Percentiles rank a stretch among this genome's conserved stretches.
Evolutionary conservation across 2,888 invertebrate genomes (phyloP).

Genomic region (Heteromyza rotundicornis): DNA sequence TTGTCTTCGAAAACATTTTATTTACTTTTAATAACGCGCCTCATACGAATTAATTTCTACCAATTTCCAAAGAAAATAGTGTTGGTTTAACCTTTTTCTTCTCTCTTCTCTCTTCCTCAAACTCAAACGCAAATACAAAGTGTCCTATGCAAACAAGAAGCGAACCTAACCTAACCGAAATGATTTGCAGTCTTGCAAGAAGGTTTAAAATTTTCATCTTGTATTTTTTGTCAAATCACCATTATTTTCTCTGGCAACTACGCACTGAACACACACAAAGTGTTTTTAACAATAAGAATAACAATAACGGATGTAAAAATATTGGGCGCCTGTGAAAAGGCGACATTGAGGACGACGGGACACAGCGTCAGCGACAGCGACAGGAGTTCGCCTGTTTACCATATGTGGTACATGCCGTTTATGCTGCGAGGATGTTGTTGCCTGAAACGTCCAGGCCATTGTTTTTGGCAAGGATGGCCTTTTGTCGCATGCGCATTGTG

Average conservation of each 20-base stretch:
- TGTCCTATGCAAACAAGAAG: constrained; percentile 47
- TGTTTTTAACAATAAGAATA: constrained; percentile 51
- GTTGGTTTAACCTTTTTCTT: constrained; percentile 44
- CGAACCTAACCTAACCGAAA: constrained; percentile 18
- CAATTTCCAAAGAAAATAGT: constrained; percentile 47
- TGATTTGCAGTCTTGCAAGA: constrained; percentile 15
- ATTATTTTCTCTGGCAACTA: not conserved
- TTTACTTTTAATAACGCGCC: constrained; percentile 53
- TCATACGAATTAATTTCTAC: constrained; percentile 50
- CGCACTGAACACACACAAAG: constrained; percentile 25
- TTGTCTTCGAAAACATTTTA: no score
- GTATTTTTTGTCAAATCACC: constrained; percentile 8
- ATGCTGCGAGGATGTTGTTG: not conserved
- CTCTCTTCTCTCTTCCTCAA: constrained; percentile 1
- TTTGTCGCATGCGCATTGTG: constrained; percentile 10
- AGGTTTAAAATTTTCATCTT: not conserved
- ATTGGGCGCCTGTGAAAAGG: constrained; percentile 25
- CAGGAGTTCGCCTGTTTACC: constrained; percentile 40
- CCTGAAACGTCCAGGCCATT: constrained; percentile 10
- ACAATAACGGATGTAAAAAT: constrained; percentile 34
- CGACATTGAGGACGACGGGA: not conserved
- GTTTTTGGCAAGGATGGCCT: constrained; percentile 42
- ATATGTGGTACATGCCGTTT: constrained; percentile 38
- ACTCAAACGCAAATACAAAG: constrained; percentile 7
- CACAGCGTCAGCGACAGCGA: not conserved